Evolutionary conservation across 2,888 invertebrate genomes (phyloP).

Genomic region (Dynastes maya): DNA sequence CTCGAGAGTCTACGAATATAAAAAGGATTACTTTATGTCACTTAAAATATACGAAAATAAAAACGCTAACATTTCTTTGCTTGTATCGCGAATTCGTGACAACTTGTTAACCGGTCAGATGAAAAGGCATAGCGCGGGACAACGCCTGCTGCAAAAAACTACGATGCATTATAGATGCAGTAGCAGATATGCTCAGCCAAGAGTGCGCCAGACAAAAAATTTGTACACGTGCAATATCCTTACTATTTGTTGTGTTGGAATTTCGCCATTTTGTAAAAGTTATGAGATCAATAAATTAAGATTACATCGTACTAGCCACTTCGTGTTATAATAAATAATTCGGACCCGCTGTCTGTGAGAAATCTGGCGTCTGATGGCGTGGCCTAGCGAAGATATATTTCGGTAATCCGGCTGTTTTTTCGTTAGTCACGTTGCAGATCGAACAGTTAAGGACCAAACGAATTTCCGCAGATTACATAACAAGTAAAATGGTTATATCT

Average conservation of each 20-base stretch:
- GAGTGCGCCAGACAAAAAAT: slow-evolving; percentile 10
- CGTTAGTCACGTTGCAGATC: slow-evolving; percentile 36
- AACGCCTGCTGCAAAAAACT: background rate
- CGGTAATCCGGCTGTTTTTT: slow-evolving; percentile 47
- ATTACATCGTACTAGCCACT: slow-evolving; percentile 23
- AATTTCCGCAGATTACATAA: slow-evolving; percentile 32
- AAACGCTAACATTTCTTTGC: background rate
- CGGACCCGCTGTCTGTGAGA: slow-evolving; percentile 5
- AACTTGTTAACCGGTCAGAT: slow-evolving; percentile 21
- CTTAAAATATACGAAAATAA: background rate
- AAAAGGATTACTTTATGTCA: slow-evolving; percentile 45
- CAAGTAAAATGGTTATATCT: background rate
- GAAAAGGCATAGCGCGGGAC: slow-evolving; percentile 18
- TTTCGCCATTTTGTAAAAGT: slow-evolving; percentile 38
- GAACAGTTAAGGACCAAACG: background rate
- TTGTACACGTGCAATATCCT: too few species aligned
- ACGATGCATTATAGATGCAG: slow-evolving; percentile 13
- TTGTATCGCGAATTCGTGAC: slow-evolving; percentile 29
- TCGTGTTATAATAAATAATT: slow-evolving; percentile 37
- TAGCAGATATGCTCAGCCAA: slow-evolving; percentile 19
- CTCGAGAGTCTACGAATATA: slow-evolving; percentile 82
- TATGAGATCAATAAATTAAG: slow-evolving; percentile 45
- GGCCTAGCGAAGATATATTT: slow-evolving; percentile 33
- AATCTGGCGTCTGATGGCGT: slow-evolving; percentile 32
- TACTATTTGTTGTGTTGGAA: slow-evolving; percentile 33